Percentiles rank a stretch among this genome's conserved stretches.
Conservation (phyloP, 2,797 vertebrate genomes). For the Phoebastria nigripes region DNA sequence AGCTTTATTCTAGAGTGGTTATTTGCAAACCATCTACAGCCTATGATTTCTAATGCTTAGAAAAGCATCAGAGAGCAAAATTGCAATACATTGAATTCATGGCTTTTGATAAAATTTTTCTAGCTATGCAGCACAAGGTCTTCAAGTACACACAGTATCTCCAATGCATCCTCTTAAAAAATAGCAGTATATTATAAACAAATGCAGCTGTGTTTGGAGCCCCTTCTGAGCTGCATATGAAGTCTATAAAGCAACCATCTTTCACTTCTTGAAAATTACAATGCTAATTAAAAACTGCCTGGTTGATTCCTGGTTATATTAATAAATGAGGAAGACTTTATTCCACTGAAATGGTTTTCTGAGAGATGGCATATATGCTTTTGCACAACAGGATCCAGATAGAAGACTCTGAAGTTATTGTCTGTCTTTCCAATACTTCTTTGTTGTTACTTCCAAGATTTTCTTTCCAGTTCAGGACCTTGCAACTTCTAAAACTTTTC, state of each 20-base stretch:
- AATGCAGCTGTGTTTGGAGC: constrained; percentile 69
- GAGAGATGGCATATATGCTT: background rate
- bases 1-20: constrained; percentile 19
- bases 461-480: constrained; percentile 52
- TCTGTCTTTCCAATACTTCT: constrained; percentile 49
- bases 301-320: constrained; percentile 25
- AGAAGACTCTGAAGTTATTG: constrained; percentile 28
- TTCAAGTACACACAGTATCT: constrained; percentile 36
- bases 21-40: constrained; percentile 73
- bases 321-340: constrained; percentile 38
- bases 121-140: constrained; percentile 22
- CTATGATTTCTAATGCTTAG: constrained; percentile 50
- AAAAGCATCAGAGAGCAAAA: constrained; percentile 72
- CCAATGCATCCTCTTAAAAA: constrained; percentile 70
- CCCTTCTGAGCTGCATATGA: constrained; percentile 67
- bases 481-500: constrained; percentile 62
- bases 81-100: constrained; percentile 77
- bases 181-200: constrained; percentile 61
- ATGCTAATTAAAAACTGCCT: constrained; percentile 49
- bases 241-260: constrained; percentile 52
- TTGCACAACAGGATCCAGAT: constrained; percentile 36
- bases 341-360: constrained; percentile 42
- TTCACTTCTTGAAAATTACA: constrained; percentile 52
- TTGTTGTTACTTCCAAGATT: constrained; percentile 66
- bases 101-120: constrained; percentile 74